Evolutionary conservation across 2,113 vertebrate species (phyloP).

Genomic region (Strix aluco): DNA sequence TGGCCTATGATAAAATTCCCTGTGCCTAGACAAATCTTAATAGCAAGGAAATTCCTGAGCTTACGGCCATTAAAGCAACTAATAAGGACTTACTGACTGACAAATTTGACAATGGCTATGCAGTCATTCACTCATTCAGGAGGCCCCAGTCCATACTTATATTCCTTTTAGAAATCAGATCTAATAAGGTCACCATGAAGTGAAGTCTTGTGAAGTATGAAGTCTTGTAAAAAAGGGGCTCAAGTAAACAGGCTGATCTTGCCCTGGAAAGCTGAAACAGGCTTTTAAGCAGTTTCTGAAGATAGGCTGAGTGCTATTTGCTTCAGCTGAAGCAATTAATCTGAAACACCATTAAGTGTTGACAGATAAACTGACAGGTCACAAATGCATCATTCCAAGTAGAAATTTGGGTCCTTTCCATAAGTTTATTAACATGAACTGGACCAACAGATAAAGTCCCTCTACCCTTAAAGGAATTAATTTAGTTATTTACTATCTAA

Average conservation of each 20-base stretch:
- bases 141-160: background rate
- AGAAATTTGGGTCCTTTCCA: background rate
- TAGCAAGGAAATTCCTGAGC: background rate
- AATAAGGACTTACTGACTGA: background rate
- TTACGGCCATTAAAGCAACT: background rate
- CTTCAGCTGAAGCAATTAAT: background rate
- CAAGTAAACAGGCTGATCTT: background rate
- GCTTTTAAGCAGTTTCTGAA: background rate
- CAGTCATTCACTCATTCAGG: background rate
- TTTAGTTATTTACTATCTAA: background rate
- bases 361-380: background rate
- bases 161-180: background rate
- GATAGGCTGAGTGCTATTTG: background rate
- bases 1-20: background rate
- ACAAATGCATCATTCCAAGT: background rate
- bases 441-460: background rate
- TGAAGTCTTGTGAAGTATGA: background rate
- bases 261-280: background rate
- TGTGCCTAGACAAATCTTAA: background rate
- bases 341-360: background rate
- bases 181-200: background rate
- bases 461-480: background rate
- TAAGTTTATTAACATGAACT: background rate
- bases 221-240: background rate
- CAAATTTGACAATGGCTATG: background rate